Percentiles rank a stretch among this genome's conserved stretches.
These are phyloP conservation scores for Thripadectes ignobilis DNA, from an alignment of 2,797 vertebrate species.

Conservation along the genomic window DNA sequence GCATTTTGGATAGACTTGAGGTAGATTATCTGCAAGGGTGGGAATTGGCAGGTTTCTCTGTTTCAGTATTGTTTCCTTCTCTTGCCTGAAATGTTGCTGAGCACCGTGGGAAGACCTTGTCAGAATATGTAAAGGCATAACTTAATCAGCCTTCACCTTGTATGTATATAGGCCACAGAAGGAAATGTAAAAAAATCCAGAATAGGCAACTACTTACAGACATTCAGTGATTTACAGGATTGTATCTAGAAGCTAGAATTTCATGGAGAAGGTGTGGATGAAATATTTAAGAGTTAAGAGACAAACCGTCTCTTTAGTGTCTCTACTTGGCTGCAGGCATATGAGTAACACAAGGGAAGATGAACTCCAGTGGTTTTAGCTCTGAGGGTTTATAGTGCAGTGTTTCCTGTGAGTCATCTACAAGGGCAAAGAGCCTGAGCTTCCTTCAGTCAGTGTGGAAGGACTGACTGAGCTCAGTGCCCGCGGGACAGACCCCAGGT, in stretches of 20 bases:
- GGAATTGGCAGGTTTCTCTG: slow-evolving; percentile 9
- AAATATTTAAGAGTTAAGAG: slow-evolving; percentile 53
- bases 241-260: slow-evolving; percentile 1
- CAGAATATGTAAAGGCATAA: slow-evolving; percentile 31
- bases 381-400: neutral
- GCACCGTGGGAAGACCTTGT: slow-evolving; percentile 33
- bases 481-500: fast-evolving
- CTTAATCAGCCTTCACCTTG: slow-evolving; percentile 30
- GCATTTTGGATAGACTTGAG: neutral
- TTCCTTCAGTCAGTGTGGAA: neutral
- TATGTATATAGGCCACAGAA: neutral
- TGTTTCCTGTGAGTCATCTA: neutral
- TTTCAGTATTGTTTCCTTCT: neutral
- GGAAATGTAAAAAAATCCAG: neutral
- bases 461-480: neutral
- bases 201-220: neutral
- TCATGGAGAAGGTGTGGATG: slow-evolving; percentile 11
- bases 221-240: slow-evolving; percentile 8
- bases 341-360: neutral
- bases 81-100: slow-evolving; percentile 14
- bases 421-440: neutral
- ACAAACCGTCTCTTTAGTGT: neutral
- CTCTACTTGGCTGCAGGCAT: neutral
- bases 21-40: neutral
- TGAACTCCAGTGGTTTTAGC: neutral